These are phyloP conservation scores for Drosophila azteca DNA, from an alignment of 1,140 invertebrate genomes.

Conservation along the genomic window DNA sequence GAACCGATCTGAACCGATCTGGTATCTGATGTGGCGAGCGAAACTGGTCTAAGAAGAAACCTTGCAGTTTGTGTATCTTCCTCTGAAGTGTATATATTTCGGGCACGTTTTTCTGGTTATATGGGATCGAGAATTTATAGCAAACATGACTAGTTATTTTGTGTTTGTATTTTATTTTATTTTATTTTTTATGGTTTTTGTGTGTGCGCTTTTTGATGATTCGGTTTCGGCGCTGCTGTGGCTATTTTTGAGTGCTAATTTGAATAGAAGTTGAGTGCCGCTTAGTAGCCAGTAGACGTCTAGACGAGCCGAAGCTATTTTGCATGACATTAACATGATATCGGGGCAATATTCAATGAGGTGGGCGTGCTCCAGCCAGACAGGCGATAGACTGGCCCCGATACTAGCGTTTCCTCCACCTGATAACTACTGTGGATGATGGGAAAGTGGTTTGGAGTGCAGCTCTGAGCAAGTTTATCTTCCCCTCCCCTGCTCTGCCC, in stretches of 20 bases:
- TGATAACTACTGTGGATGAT: conserved; percentile 31
- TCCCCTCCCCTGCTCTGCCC: background rate
- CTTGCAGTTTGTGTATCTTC: conserved; percentile 4
- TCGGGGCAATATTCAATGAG: conserved; percentile 44
- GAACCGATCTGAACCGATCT: background rate
- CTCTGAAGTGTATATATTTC: conserved; percentile 23
- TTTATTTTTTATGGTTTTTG: background rate
- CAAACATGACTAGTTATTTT: conserved; percentile 48
- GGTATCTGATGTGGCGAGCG: background rate
- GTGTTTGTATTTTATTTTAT: conserved; percentile 1
- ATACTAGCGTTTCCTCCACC: conserved; percentile 16
- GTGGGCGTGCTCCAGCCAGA: conserved; percentile 54
- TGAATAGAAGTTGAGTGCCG: conserved; percentile 53
- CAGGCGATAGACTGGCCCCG: conserved; percentile 51
- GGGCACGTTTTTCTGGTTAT: conserved; percentile 69
- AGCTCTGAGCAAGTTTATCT: conserved; percentile 43
- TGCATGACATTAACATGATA: conserved; percentile 60
- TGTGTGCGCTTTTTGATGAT: conserved; percentile 9
- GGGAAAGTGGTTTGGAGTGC: conserved; percentile 32
- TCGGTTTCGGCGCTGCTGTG: conserved; percentile 24
- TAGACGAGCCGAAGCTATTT: conserved; percentile 47
- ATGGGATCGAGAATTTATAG: conserved; percentile 43
- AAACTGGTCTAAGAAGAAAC: conserved; percentile 42
- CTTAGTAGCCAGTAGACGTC: conserved; percentile 22
- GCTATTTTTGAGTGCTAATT: conserved; percentile 47